These are phyloP conservation scores for Acromyrmex echinatior DNA, from an alignment of 1,140 invertebrate genomes.

Conservation along the genomic window DNA sequence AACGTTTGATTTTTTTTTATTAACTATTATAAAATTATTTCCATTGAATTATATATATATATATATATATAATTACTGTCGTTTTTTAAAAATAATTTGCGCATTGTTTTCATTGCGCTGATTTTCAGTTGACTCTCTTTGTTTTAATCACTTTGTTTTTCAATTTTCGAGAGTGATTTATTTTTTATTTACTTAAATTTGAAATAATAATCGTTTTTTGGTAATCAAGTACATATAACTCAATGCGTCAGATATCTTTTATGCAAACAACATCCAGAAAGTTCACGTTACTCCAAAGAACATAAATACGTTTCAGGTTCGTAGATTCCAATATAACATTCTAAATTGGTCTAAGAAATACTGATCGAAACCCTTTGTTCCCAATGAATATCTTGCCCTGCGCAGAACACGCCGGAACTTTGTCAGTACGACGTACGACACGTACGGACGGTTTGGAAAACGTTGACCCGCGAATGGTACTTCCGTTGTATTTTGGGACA, in stretches of 20 bases:
- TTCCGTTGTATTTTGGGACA: slow-evolving; percentile 75
- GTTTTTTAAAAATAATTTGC: too few relatives aligned
- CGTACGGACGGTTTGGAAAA: slow-evolving; percentile 72
- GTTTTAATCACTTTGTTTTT: too few relatives aligned
- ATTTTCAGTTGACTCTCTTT: too few relatives aligned
- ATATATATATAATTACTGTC: too few relatives aligned
- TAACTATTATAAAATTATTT: too few relatives aligned
- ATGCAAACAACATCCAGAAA: neutral
- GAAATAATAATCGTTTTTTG: neutral
- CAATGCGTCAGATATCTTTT: neutral
- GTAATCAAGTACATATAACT: neutral
- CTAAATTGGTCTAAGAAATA: slow-evolving; percentile 28
- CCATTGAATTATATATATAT: too few relatives aligned
- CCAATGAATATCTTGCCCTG: slow-evolving; percentile 25
- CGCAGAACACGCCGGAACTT: slow-evolving; percentile 54
- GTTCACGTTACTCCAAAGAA: neutral
- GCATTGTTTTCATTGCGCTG: too few relatives aligned
- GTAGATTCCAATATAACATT: neutral
- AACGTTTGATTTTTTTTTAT: too few relatives aligned
- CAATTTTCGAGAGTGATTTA: too few relatives aligned
- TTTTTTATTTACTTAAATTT: neutral
- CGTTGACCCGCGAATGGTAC: slow-evolving; percentile 61
- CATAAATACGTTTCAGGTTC: neutral
- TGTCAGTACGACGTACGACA: neutral
- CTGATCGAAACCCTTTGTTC: slow-evolving; percentile 17